Conservation (phyloP, 2,888 invertebrate species). For the Nephrotoma flavescens region DNA sequence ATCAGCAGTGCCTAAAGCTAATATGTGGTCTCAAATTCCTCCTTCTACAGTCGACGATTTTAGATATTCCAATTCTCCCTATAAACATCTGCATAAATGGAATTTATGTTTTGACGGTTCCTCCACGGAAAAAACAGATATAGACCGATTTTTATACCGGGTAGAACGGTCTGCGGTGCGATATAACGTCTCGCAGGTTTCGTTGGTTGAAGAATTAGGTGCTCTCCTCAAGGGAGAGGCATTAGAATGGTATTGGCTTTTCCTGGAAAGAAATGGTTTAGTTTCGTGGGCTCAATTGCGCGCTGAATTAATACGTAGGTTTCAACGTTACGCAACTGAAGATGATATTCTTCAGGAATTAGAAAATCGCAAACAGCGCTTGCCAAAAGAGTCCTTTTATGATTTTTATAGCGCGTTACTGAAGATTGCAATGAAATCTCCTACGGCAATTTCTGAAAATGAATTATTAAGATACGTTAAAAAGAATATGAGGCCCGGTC, state of each 20-base stretch:
- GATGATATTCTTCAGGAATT: neutral
- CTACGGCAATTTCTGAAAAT: neutral
- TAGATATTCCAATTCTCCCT: neutral
- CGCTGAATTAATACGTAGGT: neutral
- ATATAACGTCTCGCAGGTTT: neutral
- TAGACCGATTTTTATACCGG: neutral
- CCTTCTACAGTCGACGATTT: neutral
- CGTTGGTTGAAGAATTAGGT: neutral
- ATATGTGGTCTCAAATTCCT: neutral
- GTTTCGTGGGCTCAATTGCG: neutral
- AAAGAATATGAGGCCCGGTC: neutral
- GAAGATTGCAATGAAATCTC: neutral
- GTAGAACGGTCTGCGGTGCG: neutral
- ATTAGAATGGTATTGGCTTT: neutral
- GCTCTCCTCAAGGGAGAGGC: neutral
- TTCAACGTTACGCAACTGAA: neutral
- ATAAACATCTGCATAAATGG: neutral
- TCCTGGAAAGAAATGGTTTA: neutral
- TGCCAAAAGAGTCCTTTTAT: neutral
- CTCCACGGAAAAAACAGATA: neutral
- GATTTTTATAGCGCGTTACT: neutral
- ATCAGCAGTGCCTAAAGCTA: neutral
- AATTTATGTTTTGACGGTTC: neutral
- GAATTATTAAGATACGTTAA: neutral
- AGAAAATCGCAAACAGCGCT: neutral